Evolutionary conservation across 2,888 invertebrate genomes (phyloP).

Genomic region (Noctua pronuba): DNA sequence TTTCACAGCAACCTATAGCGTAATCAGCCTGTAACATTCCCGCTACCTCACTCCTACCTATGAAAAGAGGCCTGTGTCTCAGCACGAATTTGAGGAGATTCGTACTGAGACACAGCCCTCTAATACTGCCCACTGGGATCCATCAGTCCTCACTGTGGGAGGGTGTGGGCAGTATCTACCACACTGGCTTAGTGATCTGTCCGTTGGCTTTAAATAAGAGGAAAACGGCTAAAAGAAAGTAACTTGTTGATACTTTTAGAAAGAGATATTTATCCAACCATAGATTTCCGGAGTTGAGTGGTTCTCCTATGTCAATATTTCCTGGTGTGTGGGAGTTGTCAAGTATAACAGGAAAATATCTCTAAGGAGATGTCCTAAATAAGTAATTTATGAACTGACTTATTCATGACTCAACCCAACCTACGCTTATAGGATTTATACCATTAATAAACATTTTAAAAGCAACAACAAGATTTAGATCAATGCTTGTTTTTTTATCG

Average conservation of each 20-base stretch:
- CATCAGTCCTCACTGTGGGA: neutral
- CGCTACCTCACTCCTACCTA: neutral
- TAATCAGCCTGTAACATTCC: neutral
- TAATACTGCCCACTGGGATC: neutral
- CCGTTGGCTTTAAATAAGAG: neutral
- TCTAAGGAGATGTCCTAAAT: constrained; percentile 15
- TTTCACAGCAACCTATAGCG: neutral
- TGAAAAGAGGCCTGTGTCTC: neutral
- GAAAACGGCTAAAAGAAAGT: neutral
- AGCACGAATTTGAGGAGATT: neutral
- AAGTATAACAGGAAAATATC: constrained; percentile 1
- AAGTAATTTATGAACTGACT: constrained; percentile 23
- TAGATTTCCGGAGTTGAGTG: neutral
- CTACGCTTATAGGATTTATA: neutral
- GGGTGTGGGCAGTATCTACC: neutral
- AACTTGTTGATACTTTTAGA: neutral
- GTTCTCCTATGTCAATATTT: neutral
- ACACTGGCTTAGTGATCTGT: neutral
- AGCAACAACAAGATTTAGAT: constrained; percentile 23
- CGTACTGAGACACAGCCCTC: neutral
- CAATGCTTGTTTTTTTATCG: constrained; percentile 4
- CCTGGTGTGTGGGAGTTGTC: neutral
- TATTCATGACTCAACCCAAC: constrained; percentile 16
- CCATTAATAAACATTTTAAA: constrained; percentile 5
- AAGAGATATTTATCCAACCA: neutral